Evolutionary conservation across 2,888 invertebrate genomes (phyloP), one percentile per base, ranked within the genome.

Genomic region (Dorcus hopei): DNA sequence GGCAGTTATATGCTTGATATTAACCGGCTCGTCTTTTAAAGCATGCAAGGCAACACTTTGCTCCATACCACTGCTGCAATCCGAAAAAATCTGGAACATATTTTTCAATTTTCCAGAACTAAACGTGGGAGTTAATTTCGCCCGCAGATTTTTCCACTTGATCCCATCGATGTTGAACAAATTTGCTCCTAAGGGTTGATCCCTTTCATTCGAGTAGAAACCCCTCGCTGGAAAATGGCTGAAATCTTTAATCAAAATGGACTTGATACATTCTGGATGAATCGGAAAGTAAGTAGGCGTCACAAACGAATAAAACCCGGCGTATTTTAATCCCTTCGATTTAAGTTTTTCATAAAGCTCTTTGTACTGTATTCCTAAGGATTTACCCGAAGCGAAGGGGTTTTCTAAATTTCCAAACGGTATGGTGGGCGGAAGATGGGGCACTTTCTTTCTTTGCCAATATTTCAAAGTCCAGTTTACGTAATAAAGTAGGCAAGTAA

Each of bases 321-420:
- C 53, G 39, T 19, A 19, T 19, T 19, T 19, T 19, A 19, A 19
- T 19, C 19, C 19, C 19, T 19, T 19, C 19, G 19, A 19, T 19
- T 19, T 19, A 19, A 19, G 19, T 19, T 19, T 19, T 19, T 19
- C 19, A 3, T 48, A 49, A 26, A 52, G 26, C 1, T 57, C 38
- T 43, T 52, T 11, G 5, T 3, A 26, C 3, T 26, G 4, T 26
- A 26, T 26, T 26, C 26, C 26, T 6, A 51, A n/a, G 8, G 39
- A 8, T 51, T 19, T 19, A 19, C 19, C 19, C 3, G 39, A 51
- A 4, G 19, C 39, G 23, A 54, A 40, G 8, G 39, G 40, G 39
- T 45, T 58, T 5, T 33, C 48, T 23, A 58, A 38, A n/a, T 54
- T 55, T 5, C 61, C 61, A 19, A 55, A 61, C 45, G 58, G 55